Evolutionary conservation across 2,113 vertebrate species (phyloP).

Genomic region (Amblyornis subalaris): DNA sequence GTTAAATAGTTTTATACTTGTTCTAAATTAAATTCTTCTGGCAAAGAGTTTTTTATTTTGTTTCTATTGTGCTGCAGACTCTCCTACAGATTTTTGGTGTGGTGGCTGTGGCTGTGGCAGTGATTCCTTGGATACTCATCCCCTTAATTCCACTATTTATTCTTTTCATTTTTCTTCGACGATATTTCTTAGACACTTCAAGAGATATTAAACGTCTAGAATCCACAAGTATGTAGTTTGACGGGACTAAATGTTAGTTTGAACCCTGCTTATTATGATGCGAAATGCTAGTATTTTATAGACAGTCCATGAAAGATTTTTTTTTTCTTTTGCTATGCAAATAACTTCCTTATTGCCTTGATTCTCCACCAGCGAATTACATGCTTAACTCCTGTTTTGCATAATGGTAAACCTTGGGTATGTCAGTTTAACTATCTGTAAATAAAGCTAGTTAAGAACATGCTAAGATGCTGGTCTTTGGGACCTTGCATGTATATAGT

Average conservation of each 20-base stretch:
- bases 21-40: slow-evolving; percentile 24
- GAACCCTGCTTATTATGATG: neutral
- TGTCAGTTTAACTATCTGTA: neutral
- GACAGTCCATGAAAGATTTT: neutral
- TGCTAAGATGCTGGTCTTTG: neutral
- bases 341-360: slow-evolving; percentile 25
- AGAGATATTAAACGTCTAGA: slow-evolving; percentile 89
- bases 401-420: neutral
- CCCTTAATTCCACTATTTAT: slow-evolving; percentile 80
- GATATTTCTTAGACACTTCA: slow-evolving; percentile 86
- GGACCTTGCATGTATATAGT: neutral
- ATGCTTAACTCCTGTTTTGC: neutral
- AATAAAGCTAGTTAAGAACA: neutral
- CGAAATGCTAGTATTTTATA: neutral
- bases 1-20: slow-evolving; percentile 27
- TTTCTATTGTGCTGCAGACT: slow-evolving; percentile 73
- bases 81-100: slow-evolving; percentile 83
- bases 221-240: slow-evolving; percentile 80
- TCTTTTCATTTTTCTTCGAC: slow-evolving; percentile 82
- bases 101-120: slow-evolving; percentile 78
- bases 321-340: neutral
- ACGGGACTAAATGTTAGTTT: neutral
- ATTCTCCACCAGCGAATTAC: neutral
- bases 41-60: neutral
- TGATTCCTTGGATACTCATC: slow-evolving; percentile 87